Base-by-base conservation (phyloP, 2,888 invertebrate genomes). In the Pyrrhosoma nymphula region DNA sequence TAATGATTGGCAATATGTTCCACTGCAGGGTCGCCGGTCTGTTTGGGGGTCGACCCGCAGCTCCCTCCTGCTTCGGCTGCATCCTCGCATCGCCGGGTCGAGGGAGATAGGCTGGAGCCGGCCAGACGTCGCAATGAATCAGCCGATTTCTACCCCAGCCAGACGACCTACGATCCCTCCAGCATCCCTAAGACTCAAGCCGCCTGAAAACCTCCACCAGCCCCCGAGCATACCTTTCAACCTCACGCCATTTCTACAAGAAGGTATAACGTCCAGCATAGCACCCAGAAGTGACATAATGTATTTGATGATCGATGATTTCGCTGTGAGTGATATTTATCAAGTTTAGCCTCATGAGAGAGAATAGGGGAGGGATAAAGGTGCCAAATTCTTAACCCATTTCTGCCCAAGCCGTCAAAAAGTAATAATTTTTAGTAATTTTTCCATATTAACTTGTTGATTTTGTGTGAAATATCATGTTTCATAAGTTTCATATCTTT, bases 1-100 rank as follows among this genome's bases (percentile, higher is more conserved):
- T 93, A 93, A 93, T 93, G 93, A 93, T 93, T 93, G 93, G 93
- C 93, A 93, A 93, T 93, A 75, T 93, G 93, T 93, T 93, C 16
- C 60, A 14, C 82, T 82, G 35, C 82, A 35, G 82, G 82, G 82
- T 30, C 69, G n/a, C 69, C 69, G n/a, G 26, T 35, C 82, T 35
- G 26, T 26, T 35, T 35, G n/a, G 12, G 60, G 60, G 60, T 8
- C 47, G 47, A 60, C 16, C 18, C 60, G 60, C 60, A 20, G 20
- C 20, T 12, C 60, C 16, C 60, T 8, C n/a, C 26, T 2, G 20
- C 60, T 20, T 8, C n/a, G 69, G 69, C 10, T 69, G 69, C n/a
- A 26, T n/a, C 82, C n/a, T 35, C 26, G 82, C 82, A 82, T 35
- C 82, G 23, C 35, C 82, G 26, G 35, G 82, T 35, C 82, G 16